Conservation (phyloP, 2,797 vertebrate genomes). For the Leptatherina wallacei region DNA sequence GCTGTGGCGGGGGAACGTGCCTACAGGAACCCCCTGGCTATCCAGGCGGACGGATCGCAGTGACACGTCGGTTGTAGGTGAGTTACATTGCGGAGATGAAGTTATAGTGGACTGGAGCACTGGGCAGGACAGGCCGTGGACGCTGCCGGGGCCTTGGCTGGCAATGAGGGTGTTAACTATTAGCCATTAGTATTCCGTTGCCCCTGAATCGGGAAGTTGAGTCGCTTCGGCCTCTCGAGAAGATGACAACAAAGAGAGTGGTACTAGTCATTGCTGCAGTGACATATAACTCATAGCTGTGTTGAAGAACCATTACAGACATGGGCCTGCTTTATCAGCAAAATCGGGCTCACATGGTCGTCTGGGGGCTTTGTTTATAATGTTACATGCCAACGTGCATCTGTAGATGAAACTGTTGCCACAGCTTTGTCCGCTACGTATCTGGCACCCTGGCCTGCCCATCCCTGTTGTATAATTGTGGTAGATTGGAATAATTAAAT, state of each 20-base stretch:
- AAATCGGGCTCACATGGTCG: conserved; percentile 14
- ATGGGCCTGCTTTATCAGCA: conserved; percentile 56
- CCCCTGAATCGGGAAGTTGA: conserved; percentile 75
- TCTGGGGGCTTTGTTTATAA: conserved; percentile 37
- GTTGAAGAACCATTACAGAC: conserved; percentile 5
- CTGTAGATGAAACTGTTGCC: neutral
- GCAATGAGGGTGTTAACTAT: conserved; percentile 51
- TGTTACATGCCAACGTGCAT: conserved; percentile 5
- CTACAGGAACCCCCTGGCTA: conserved; percentile 68
- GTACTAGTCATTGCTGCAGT: conserved; percentile 45
- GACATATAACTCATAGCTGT: conserved; percentile 28
- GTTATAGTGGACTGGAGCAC: conserved; percentile 40
- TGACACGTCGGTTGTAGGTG: conserved; percentile 80
- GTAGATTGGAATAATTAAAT: neutral
- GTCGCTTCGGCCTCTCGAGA: conserved; percentile 47
- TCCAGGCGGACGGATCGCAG: conserved; percentile 74
- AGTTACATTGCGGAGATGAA: conserved; percentile 60
- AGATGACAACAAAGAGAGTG: conserved; percentile 61
- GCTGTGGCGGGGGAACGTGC: conserved; percentile 79
- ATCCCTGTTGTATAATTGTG: neutral
- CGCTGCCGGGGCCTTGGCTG: conserved; percentile 52
- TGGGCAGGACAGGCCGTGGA: conserved; percentile 70
- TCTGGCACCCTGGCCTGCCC: neutral
- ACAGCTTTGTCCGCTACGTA: neutral
- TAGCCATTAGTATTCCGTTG: conserved; percentile 45